phyloP scores from a whole-genome alignment of 1,140 invertebrate genomes.

The Sogatella furcifera region DNA sequence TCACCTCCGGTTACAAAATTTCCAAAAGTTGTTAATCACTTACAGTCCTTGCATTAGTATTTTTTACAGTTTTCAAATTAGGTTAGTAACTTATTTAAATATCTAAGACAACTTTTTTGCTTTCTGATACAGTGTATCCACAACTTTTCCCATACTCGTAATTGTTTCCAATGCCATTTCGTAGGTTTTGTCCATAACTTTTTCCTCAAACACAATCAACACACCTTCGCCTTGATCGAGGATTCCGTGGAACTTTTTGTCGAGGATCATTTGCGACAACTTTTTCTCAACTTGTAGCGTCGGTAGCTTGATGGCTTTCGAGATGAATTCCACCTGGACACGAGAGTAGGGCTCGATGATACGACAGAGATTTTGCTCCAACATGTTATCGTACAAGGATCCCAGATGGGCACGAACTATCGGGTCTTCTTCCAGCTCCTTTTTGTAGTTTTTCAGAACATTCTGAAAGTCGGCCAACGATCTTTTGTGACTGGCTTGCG shows the following conservation, averaged over 20 bases:
- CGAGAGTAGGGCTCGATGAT: constrained; percentile 98
- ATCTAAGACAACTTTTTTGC: constrained; percentile 93
- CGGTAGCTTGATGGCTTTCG: constrained; percentile 77
- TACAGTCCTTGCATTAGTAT: too few relatives aligned
- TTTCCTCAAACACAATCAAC: constrained; percentile 93
- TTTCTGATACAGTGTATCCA: constrained; percentile 96
- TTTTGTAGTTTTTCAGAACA: constrained; percentile 74
- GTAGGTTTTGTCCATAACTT: constrained; percentile 91
- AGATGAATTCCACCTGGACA: constrained; percentile 74
- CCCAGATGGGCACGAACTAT: constrained; percentile 94
- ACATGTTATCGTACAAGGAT: constrained; percentile 94
- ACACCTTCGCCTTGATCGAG: constrained; percentile 97
- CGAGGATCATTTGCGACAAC: constrained; percentile 98
- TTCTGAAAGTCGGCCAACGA: constrained; percentile 92
- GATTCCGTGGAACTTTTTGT: constrained; percentile 94
- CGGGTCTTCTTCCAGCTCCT: constrained; percentile 89
- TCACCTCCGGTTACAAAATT: too few relatives aligned
- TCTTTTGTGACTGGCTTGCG: constrained; percentile 89
- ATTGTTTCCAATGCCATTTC: constrained; percentile 94
- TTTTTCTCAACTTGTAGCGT: constrained; percentile 94
- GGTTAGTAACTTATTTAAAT: not conserved
- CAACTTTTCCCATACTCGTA: constrained; percentile 97
- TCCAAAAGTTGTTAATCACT: too few relatives aligned
- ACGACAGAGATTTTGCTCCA: constrained; percentile 97
- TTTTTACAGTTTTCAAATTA: too few relatives aligned